These are phyloP conservation scores for Phoenoteleia sp. DNA, from an alignment of 2,888 invertebrate species.

Conservation along the genomic window DNA sequence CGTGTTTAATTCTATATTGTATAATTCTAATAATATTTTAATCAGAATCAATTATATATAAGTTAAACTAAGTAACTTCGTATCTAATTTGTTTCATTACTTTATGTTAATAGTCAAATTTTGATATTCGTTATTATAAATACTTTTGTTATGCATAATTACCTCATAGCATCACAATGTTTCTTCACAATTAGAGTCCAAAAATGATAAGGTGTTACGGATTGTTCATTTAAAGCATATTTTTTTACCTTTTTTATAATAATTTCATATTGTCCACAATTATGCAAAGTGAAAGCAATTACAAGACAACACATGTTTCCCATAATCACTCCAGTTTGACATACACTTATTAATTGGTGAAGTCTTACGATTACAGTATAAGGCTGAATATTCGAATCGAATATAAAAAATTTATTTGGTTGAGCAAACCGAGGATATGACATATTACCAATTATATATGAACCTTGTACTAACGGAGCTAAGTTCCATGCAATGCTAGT, in stretches of 20 bases:
- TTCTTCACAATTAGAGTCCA: no score
- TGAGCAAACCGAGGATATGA: constrained; percentile 17
- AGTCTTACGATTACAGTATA: neutral
- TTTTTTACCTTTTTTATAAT: neutral
- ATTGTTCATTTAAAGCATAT: no score
- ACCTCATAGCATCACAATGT: no score
- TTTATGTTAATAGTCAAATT: no score
- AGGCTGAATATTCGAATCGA: constrained; percentile 1
- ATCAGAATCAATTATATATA: no score
- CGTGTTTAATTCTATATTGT: no score
- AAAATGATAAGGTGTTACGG: no score
- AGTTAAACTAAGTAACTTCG: no score
- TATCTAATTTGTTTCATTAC: no score
- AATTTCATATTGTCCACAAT: constrained; percentile 23
- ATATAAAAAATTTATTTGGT: neutral
- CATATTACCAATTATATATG: neutral
- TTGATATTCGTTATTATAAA: no score
- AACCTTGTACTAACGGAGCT: neutral
- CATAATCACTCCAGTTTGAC: constrained; percentile 25
- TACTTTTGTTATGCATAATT: no score
- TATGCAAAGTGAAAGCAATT: constrained; percentile 20
- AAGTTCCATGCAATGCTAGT: neutral
- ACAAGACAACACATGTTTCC: constrained; percentile 31
- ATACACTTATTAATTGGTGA: constrained; percentile 5
- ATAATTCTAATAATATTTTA: no score